phyloP scores from a whole-genome alignment of 2,113 vertebrate species.

The Periophthalmodon schlosseri region DNA sequence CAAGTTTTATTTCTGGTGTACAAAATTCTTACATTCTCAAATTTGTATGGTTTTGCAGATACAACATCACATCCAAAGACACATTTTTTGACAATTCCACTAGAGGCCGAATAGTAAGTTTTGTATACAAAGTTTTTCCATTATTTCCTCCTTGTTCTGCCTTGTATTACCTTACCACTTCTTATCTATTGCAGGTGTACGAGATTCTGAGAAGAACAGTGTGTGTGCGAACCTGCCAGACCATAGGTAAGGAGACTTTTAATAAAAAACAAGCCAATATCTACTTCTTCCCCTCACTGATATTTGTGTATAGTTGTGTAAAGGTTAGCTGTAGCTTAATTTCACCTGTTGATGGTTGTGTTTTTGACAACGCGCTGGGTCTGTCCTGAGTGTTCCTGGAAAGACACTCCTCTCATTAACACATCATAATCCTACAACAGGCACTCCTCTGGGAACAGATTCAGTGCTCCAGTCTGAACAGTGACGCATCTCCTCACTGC shows the following conservation, averaged over 20 bases:
- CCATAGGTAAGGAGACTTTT: slow-evolving; percentile 84
- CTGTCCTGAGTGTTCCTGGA: slow-evolving; percentile 12
- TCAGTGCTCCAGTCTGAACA: slow-evolving; percentile 11
- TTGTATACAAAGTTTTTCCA: not conserved
- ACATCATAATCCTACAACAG: slow-evolving; percentile 7
- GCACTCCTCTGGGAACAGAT: slow-evolving; percentile 7
- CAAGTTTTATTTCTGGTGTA: too few relatives aligned
- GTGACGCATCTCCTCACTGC: not conserved
- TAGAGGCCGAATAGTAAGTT: slow-evolving; percentile 93
- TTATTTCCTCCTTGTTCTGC: not conserved
- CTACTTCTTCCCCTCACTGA: not conserved
- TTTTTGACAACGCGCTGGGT: not conserved
- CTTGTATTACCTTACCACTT: not conserved
- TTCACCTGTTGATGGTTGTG: not conserved
- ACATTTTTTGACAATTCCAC: slow-evolving; percentile 96
- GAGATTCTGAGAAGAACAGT: slow-evolving; percentile 93
- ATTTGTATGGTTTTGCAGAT: slow-evolving; percentile 74
- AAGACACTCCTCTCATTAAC: slow-evolving; percentile 19
- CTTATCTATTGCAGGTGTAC: slow-evolving; percentile 79
- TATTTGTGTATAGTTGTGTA: not conserved
- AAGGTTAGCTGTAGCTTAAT: not conserved
- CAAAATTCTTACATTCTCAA: not conserved
- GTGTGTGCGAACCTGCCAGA: slow-evolving; percentile 87
- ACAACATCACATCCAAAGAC: slow-evolving; percentile 91
- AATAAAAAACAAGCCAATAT: not conserved